Percentiles rank a stretch among this genome's conserved stretches.
Evolutionary conservation across 2,797 vertebrate genomes (phyloP).

Genomic region (Capromys pilorides): DNA sequence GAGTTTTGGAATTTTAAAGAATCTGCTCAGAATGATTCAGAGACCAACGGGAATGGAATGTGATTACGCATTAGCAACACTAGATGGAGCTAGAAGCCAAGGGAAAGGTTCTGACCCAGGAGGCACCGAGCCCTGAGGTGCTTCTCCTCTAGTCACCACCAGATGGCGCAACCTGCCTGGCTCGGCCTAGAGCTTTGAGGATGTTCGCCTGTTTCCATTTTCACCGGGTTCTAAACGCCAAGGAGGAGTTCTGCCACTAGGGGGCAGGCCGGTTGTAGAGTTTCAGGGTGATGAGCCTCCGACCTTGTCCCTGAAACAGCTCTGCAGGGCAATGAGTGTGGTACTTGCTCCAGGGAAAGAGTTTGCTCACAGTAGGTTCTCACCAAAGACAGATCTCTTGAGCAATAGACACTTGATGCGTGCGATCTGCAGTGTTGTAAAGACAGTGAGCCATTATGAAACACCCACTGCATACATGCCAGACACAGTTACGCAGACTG

Average conservation of each 20-base stretch:
- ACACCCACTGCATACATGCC: neutral
- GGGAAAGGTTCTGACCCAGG: neutral
- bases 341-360: neutral
- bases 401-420: neutral
- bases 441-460: neutral
- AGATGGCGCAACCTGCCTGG: conserved; percentile 45
- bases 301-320: neutral
- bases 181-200: rapidly evolving
- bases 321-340: neutral
- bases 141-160: neutral
- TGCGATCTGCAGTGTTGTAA: neutral
- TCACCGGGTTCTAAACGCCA: neutral
- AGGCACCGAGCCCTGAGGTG: rapidly evolving
- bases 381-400: neutral
- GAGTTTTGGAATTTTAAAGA: neutral
- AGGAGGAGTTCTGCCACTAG: neutral
- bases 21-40: rapidly evolving
- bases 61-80: rapidly evolving
- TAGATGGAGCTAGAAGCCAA: conserved; percentile 24
- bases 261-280: neutral
- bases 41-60: rapidly evolving
- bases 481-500: neutral
- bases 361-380: neutral
- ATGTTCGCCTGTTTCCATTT: neutral
- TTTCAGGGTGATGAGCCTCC: neutral